Percentiles rank a stretch among this genome's conserved stretches.
These are phyloP conservation scores for Lithosia quadra DNA, from an alignment of 2,888 invertebrate genomes.

Conservation along the genomic window DNA sequence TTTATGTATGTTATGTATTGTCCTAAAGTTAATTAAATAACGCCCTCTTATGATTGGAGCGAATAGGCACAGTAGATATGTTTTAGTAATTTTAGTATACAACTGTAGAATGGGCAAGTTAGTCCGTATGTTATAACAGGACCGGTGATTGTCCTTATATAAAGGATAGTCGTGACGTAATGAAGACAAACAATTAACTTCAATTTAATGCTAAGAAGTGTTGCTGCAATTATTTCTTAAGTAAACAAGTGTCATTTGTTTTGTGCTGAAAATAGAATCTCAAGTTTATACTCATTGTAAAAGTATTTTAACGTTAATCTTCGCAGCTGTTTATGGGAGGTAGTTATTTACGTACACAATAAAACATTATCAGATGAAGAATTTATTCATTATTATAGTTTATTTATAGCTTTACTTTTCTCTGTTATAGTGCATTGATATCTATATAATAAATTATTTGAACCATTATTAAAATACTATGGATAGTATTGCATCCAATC, in stretches of 20 bases:
- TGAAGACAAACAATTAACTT: constrained; percentile 39
- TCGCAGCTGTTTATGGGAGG: not conserved
- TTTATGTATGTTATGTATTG: no score
- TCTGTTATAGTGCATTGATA: not conserved
- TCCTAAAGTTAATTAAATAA: no score
- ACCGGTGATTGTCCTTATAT: not conserved
- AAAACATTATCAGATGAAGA: not conserved
- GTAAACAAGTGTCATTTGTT: not conserved
- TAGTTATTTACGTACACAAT: not conserved
- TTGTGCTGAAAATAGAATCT: not conserved
- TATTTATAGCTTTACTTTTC: not conserved
- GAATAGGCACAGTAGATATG: no score
- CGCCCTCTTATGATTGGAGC: no score
- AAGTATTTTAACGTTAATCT: not conserved
- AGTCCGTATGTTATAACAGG: no score
- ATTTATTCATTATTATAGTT: not conserved
- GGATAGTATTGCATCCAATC: no score
- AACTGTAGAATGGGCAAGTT: no score
- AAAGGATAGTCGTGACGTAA: not conserved
- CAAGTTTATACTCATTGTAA: not conserved
- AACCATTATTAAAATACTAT: no score
- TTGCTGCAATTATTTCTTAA: not conserved
- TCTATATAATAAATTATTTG: not conserved
- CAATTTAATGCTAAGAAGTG: constrained; percentile 38
- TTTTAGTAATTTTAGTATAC: no score